Conservation (phyloP, 2,797 vertebrate genomes). For the Basileuterus tristriatus region DNA sequence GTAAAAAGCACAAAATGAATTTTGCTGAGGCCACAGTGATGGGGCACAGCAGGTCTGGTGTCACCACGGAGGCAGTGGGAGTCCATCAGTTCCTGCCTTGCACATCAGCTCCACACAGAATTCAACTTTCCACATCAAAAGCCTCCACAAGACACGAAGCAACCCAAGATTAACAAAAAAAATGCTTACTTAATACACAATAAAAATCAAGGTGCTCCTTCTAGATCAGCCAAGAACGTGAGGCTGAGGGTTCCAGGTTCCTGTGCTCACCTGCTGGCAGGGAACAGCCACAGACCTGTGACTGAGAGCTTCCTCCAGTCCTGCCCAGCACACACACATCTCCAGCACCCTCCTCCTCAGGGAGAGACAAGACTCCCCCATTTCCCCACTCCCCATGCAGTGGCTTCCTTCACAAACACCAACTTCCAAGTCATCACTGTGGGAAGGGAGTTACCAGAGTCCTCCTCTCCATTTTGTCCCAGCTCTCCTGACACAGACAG, state of each 20-base stretch:
- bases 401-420: not conserved
- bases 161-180: not conserved
- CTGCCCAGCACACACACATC: not conserved
- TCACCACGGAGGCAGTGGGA: rapidly evolving
- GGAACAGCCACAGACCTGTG: not conserved
- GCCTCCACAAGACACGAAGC: not conserved
- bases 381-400: not conserved
- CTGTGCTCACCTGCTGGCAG: not conserved
- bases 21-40: not conserved
- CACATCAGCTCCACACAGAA: not conserved
- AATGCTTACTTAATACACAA: not conserved
- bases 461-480: not conserved
- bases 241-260: not conserved
- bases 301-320: not conserved
- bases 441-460: rapidly evolving
- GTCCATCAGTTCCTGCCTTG: not conserved
- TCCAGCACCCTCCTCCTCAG: not conserved
- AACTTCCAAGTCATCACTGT: rapidly evolving
- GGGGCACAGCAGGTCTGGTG: rapidly evolving
- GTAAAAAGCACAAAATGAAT: not conserved
- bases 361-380: not conserved
- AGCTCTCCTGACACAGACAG: not conserved
- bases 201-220: not conserved
- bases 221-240: rapidly evolving
- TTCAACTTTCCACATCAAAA: not conserved